Evolutionary conservation across 1,140 invertebrate genomes (phyloP).

Genomic region (Bursaphelenchus mucronatus): DNA sequence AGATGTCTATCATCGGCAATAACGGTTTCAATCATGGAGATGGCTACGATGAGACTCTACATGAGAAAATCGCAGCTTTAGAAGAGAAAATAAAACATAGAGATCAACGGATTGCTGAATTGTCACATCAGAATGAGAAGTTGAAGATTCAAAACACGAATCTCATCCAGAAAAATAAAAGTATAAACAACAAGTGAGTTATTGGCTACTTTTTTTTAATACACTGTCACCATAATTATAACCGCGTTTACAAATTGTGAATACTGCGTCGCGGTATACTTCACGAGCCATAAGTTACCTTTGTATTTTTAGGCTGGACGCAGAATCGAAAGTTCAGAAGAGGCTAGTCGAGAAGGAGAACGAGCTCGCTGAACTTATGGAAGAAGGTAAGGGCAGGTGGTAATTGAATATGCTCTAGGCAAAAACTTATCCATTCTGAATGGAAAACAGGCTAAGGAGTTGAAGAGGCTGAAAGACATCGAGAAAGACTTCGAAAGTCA

Average conservation of each 20-base stretch:
- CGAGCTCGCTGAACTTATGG: conserved; percentile 46
- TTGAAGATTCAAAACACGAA: conserved; percentile 37
- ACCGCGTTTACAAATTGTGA: too few species aligned
- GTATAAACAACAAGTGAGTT: conserved; percentile 27
- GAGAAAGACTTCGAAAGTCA: conserved; percentile 13
- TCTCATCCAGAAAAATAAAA: conserved; percentile 42
- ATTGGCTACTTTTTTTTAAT: conserved; percentile 9
- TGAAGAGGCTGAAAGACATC: conserved; percentile 24
- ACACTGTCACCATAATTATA: too few species aligned
- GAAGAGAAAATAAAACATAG: conserved; percentile 39
- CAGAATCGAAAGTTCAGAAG: conserved; percentile 50
- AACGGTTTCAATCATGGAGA: neutral
- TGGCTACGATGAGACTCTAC: conserved; percentile 14
- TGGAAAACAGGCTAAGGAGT: conserved; percentile 26
- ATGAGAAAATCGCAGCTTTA: conserved; percentile 30
- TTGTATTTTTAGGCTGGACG: conserved; percentile 17
- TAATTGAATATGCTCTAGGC: conserved; percentile 9
- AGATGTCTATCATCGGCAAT: conserved; percentile 13
- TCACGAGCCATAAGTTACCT: too few species aligned
- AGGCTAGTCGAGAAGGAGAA: conserved; percentile 49
- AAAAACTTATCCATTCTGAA: conserved; percentile 25
- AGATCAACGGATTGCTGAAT: conserved; percentile 46
- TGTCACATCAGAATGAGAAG: conserved; percentile 38
- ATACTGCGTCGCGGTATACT: too few species aligned
- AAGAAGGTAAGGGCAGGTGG: conserved; percentile 42